Conservation (phyloP, 2,797 vertebrate species). For the Anas bahamensis region DNA sequence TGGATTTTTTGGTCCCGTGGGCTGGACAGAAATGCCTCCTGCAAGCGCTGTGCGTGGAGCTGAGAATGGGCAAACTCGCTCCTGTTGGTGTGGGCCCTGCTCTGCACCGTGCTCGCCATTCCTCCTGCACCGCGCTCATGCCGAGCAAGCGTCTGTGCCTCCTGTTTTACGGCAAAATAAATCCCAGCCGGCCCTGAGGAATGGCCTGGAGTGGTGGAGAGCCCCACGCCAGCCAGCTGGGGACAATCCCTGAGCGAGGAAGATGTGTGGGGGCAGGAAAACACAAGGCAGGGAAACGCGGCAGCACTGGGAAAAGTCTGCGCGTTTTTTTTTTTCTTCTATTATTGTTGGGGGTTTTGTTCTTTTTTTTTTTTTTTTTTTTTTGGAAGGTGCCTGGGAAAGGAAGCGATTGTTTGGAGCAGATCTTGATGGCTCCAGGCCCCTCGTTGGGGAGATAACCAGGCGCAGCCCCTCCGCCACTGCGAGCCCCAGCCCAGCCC, state of each 20-base stretch:
- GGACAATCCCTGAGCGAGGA: neutral
- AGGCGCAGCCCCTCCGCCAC: neutral
- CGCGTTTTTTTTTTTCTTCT: neutral
- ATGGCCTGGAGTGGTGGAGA: neutral
- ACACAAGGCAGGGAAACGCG: conserved; percentile 14
- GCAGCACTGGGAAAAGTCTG: conserved; percentile 49
- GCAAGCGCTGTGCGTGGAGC: no score
- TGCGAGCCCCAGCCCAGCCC: fast-evolving
- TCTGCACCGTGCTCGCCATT: neutral
- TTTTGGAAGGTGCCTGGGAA: conserved; percentile 69
- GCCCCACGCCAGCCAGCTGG: neutral
- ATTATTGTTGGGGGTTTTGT: neutral
- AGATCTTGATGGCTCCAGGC: conserved; percentile 76
- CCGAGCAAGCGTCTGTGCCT: neutral
- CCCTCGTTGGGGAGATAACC: conserved; percentile 62
- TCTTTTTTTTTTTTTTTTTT: neutral
- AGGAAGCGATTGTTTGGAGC: conserved; percentile 69
- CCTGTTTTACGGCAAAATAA: neutral
- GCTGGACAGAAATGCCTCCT: no score
- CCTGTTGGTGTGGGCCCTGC: neutral
- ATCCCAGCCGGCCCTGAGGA: neutral
- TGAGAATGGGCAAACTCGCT: no score
- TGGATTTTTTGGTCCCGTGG: no score
- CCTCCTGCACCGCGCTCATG: neutral
- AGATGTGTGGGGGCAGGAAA: conserved; percentile 35